A percentile compares a stretch with the other conserved stretches of the same genome.
phyloP scores from a whole-genome alignment of 2,888 invertebrate species.

The Cyclophora punctaria region DNA sequence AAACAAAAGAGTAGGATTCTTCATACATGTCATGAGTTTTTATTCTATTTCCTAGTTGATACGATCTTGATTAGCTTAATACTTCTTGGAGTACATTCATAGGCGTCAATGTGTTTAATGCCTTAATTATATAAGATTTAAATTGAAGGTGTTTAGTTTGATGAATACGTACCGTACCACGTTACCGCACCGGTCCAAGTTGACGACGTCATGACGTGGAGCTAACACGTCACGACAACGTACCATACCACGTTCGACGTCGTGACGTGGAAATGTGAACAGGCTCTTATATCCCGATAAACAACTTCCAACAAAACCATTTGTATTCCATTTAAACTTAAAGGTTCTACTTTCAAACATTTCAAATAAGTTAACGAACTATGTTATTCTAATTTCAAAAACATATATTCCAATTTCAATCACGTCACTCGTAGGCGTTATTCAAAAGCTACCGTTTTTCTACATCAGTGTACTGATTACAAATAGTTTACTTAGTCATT shows the following conservation, averaged over 20 bases:
- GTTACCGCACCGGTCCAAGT: too few relatives aligned
- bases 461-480: conserved; percentile 39
- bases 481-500: conserved; percentile 27
- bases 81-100: conserved; percentile 1
- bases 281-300: too few relatives aligned
- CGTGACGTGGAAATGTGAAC: too few relatives aligned
- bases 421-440: conserved; percentile 60
- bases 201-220: too few relatives aligned
- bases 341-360: too few relatives aligned
- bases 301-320: too few relatives aligned
- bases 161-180: too few relatives aligned
- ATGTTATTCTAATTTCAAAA: not conserved
- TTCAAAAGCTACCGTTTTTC: conserved; percentile 60
- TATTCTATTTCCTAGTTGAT: conserved; percentile 7
- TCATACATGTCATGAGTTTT: conserved; percentile 16
- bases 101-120: conserved; percentile 2
- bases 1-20: conserved; percentile 13
- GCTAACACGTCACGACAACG: too few relatives aligned
- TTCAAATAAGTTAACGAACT: not conserved
- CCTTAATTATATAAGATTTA: not conserved
- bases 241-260: too few relatives aligned
- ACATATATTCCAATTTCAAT: conserved; percentile 39
- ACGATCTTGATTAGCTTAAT: not conserved
- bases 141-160: too few relatives aligned
- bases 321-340: too few relatives aligned